These are phyloP conservation scores for Anoplophora glabripennis DNA, from an alignment of 1,140 invertebrate genomes.

Conservation along the genomic window DNA sequence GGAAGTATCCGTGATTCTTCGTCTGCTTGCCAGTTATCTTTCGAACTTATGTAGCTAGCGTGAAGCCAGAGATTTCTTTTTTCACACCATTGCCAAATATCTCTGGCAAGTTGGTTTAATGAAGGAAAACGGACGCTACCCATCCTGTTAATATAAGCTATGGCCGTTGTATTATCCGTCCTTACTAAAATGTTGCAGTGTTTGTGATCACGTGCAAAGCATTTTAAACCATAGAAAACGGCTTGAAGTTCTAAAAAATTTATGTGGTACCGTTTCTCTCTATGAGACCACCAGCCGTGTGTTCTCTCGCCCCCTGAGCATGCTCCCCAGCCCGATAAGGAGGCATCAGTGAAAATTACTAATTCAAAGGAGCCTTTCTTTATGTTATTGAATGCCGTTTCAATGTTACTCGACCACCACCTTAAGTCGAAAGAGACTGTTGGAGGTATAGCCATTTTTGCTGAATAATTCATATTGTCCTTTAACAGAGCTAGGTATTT, in stretches of 20 bases:
- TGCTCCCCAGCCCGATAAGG: conserved; percentile 10
- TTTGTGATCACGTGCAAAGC: neutral
- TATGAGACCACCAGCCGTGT: conserved; percentile 6
- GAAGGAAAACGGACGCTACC: neutral
- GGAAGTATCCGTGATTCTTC: neutral
- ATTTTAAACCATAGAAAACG: conserved; percentile 13
- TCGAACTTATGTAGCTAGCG: neutral
- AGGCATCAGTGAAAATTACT: conserved; percentile 9
- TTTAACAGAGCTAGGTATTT: conserved; percentile 16
- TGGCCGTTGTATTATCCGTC: conserved; percentile 1
- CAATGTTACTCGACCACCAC: conserved; percentile 14
- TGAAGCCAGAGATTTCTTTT: neutral
- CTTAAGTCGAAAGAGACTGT: conserved; percentile 4
- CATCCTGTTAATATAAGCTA: neutral
- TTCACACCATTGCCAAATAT: conserved; percentile 2
- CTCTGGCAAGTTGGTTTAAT: neutral
- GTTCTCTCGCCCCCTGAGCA: conserved; percentile 1
- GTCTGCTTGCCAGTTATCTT: neutral
- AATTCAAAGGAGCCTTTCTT: neutral
- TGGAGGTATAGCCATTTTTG: neutral
- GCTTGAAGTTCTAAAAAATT: conserved; percentile 22
- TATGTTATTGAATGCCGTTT: neutral
- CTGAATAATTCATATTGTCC: conserved; percentile 3
- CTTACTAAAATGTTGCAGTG: too few relatives aligned
- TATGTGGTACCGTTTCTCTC: conserved; percentile 4